These are phyloP conservation scores for Agriopis marginaria DNA, from an alignment of 2,888 invertebrate species.

Conservation along the genomic window DNA sequence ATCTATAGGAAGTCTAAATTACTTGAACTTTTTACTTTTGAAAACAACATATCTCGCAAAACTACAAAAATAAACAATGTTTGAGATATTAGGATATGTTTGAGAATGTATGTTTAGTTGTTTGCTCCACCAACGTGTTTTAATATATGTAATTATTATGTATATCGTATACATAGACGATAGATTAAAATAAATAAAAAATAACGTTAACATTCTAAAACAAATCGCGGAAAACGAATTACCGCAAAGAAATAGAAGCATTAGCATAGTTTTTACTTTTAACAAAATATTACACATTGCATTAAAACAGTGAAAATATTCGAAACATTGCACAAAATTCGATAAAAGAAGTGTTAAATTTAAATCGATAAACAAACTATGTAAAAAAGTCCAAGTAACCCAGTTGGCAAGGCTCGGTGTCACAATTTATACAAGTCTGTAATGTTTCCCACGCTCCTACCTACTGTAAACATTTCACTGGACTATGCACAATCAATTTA, in stretches of 20 bases:
- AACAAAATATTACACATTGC: slow-evolving; percentile 5
- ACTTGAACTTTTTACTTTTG: not conserved
- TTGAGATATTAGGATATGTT: too few relatives aligned
- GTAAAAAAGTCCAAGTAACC: slow-evolving; percentile 55
- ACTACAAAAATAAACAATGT: not conserved
- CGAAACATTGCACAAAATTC: slow-evolving; percentile 23
- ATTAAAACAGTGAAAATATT: slow-evolving; percentile 17
- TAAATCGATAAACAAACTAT: slow-evolving; percentile 27
- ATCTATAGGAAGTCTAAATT: not conserved
- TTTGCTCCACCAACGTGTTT: too few relatives aligned
- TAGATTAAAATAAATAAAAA: not conserved
- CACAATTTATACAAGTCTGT: slow-evolving; percentile 54
- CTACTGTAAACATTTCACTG: slow-evolving; percentile 44
- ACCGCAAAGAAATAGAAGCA: slow-evolving; percentile 3
- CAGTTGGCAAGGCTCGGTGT: slow-evolving; percentile 63
- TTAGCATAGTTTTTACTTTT: slow-evolving; percentile 1
- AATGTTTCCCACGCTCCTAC: slow-evolving; percentile 58
- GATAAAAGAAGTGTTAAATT: slow-evolving; percentile 19
- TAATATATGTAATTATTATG: too few relatives aligned
- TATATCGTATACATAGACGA: too few relatives aligned
- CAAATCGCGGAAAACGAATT: not conserved
- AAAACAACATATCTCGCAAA: not conserved
- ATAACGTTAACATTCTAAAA: not conserved
- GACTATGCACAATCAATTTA: slow-evolving; percentile 6
- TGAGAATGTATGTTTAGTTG: too few relatives aligned